Base-by-base conservation (phyloP, 2,113 vertebrate genomes). In the Grammomys surdaster region DNA sequence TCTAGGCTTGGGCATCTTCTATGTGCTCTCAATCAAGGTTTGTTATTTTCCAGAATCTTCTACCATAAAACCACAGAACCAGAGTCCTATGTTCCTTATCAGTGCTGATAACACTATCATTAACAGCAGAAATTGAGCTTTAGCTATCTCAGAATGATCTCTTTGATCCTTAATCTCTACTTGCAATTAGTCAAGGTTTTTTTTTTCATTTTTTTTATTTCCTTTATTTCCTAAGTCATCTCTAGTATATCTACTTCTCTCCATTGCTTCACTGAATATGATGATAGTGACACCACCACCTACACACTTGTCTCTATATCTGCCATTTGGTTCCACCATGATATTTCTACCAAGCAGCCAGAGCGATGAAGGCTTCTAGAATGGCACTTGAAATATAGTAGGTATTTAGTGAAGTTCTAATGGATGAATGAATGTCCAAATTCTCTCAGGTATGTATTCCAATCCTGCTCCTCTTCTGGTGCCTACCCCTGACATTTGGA, bases 111-210 rank as follows among this genome's bases (percentile, higher is more conserved):
- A 89, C 88, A 85, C 31, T 31, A 69, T 80, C 88, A 84, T 88
- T 36, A 75, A 88, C 48, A 97, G 80, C 19, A 95, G 88, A 95
- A 97, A 75, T 75, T 65, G 76, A 63, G 4, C 31, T 92, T 88
- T 76, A 91, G 16, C 73, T 95, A 81, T 93, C 46, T 89, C 88
- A 85, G n/a, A 76, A 5, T 92, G 17, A 60, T 54, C 26, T 90
- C 60, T 94, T 72, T 91, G 4, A 28, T 13, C 31, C 22, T 96
- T 70, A 96, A 19, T 26, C 16, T 60, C 73, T 70, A 96, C 17
- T 81, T 82, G 1, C 19, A 86, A 82, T 96, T 95, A 95, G 78
- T 91, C 78, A 91, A 78, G 28, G 9, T 51, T 67, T 31, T 31
- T 31, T 13, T 3, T 28, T 3, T 20, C 28, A 14, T 33, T 20